Conservation (phyloP, 2,888 invertebrate species). For the Schrankia costaestrigalis region DNA sequence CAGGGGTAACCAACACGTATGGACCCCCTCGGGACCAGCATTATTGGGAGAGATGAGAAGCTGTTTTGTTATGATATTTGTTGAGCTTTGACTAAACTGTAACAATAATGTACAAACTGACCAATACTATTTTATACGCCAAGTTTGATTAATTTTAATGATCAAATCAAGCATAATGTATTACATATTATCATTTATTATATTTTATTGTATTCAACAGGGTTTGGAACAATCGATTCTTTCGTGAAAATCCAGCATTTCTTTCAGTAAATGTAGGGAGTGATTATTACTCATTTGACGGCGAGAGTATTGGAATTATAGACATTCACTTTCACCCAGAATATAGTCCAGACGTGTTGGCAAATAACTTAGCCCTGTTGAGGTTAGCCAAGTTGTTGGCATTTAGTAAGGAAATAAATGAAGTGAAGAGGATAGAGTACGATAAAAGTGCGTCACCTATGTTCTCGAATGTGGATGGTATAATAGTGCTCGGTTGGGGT, state of each 20-base stretch:
- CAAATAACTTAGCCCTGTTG: slow-evolving; percentile 55
- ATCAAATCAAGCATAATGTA: no score
- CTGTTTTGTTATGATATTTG: no score
- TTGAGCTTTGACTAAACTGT: no score
- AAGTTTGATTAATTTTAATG: no score
- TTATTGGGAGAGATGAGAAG: no score
- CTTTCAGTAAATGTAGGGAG: slow-evolving; percentile 59
- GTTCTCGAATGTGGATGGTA: slow-evolving; percentile 43
- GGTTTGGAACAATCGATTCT: slow-evolving; percentile 65
- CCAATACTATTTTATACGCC: no score
- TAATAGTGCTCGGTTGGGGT: slow-evolving; percentile 66
- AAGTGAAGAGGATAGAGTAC: slow-evolving; percentile 42
- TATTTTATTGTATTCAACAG: no score
- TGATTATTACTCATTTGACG: slow-evolving; percentile 48
- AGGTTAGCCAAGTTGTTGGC: slow-evolving; percentile 44
- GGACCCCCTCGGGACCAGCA: no score
- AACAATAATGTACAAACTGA: no score
- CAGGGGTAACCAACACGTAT: no score
- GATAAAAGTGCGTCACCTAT: slow-evolving; percentile 38
- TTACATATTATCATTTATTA: no score
- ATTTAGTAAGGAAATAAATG: slow-evolving; percentile 21
- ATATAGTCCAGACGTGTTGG: slow-evolving; percentile 52
- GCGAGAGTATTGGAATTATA: slow-evolving; percentile 48
- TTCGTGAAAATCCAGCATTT: slow-evolving; percentile 62
- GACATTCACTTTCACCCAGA: slow-evolving; percentile 63